Evolutionary conservation across 2,113 vertebrate genomes (phyloP).

Genomic region (Muntiacus muntjak): DNA sequence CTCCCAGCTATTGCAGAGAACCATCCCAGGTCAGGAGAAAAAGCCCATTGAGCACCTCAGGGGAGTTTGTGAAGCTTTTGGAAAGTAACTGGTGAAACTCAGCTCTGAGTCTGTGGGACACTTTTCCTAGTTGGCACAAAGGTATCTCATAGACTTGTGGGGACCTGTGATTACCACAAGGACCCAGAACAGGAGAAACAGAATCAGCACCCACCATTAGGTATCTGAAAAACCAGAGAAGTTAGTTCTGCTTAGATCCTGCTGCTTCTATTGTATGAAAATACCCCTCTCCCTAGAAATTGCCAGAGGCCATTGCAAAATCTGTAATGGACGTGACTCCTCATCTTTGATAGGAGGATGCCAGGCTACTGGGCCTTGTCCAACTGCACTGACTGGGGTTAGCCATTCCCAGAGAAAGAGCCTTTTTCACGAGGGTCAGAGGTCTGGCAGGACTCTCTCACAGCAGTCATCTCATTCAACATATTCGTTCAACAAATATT

Average conservation of each 20-base stretch:
- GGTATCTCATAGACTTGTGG: neutral
- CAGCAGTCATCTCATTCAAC: neutral
- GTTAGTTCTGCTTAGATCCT: neutral
- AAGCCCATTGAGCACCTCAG: neutral
- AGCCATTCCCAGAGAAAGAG: neutral
- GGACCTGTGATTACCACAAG: neutral
- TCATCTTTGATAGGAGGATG: neutral
- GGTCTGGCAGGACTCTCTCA: neutral
- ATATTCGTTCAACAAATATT: neutral
- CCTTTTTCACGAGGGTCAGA: neutral
- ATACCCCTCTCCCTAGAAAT: neutral
- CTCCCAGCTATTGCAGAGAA: neutral
- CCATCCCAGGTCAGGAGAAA: neutral
- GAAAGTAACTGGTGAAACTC: slow-evolving; percentile 19
- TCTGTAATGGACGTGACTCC: neutral
- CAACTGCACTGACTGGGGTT: neutral
- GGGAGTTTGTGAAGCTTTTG: neutral
- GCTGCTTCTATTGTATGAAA: neutral
- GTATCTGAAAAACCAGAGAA: neutral
- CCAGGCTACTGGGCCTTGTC: neutral
- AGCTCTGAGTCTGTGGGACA: neutral
- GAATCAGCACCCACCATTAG: neutral
- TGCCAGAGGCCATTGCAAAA: neutral
- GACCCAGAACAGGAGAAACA: neutral
- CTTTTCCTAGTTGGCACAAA: slow-evolving; percentile 29